Base-by-base conservation (phyloP, 35 echinoderm and acorn worm species). In the Anneissia japonica region DNA sequence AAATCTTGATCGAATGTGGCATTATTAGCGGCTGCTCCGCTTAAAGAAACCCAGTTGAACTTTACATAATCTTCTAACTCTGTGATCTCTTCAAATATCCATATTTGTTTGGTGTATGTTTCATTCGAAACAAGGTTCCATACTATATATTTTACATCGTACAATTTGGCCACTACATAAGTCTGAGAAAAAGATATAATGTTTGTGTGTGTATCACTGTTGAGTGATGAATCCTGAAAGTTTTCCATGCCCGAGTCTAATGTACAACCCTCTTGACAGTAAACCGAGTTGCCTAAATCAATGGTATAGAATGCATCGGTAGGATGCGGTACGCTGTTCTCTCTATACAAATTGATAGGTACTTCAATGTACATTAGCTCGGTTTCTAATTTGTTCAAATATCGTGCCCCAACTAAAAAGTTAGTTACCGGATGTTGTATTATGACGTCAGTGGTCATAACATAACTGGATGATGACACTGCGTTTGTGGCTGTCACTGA, bases 81-180 rank as follows among this genome's bases (percentile, higher is more conserved):
- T 16, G 83, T 93, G 41, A 97, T 90, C 21, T 91, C 93, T 64
- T 97, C 91, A 76, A 93, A 97, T 38, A 97, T 84, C 75, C 81
- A 93, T 21, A 97, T 83, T 19, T 87, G 35, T 31, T 72, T 90
- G 10, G 84, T 34, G 21, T 85, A 76, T 5, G 88, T 85, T 11
- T 46, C 40, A 11, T 93, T 88, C 45, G 84, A 90, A 38, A 97
- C 88, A 26, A 93, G 81, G 77, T 97, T 97, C 88, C 87, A 89
- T 30, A 97, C 81, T 39, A 72, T 46, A 32, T 93, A 85, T 37
- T 84, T 93, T 19, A 97, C 82, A 51, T 90, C 90, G 72, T 93
- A 93, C 31, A 23, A 12, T 12, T 6, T 23, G 26, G 51, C 51
- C 2, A 26, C 21, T 19, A 2, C 2, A 26, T 64, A 64, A 19